Evolutionary conservation across 2,113 vertebrate species (phyloP).

Genomic region (Nothoprocta perdicaria): DNA sequence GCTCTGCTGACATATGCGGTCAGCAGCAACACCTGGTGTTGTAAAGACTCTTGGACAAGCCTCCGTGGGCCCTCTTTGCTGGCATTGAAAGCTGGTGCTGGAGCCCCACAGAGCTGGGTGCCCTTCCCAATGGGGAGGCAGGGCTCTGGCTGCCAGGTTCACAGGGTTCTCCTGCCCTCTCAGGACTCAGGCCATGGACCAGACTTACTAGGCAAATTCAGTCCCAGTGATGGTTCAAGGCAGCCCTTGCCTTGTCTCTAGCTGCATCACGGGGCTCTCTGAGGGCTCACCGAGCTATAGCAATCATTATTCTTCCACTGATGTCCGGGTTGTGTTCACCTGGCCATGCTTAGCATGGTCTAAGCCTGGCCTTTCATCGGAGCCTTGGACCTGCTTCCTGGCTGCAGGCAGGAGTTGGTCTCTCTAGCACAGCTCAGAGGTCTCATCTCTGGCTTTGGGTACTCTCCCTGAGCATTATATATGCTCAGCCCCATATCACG

Average conservation of each 20-base stretch:
- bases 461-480: too few species aligned
- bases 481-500: too few species aligned
- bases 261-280: rapidly evolving
- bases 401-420: background rate
- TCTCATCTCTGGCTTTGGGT: rapidly evolving
- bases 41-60: background rate
- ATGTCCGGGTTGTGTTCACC: background rate
- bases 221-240: background rate
- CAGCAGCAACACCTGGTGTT: background rate
- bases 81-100: background rate
- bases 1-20: rapidly evolving
- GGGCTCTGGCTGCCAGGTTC: rapidly evolving
- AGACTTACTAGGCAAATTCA: background rate
- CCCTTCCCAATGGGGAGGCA: rapidly evolving
- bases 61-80: background rate
- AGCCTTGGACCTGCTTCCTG: background rate
- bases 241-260: rapidly evolving
- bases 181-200: rapidly evolving
- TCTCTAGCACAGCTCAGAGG: background rate
- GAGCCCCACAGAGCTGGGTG: background rate
- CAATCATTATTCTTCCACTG: rapidly evolving
- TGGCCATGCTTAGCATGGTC: background rate
- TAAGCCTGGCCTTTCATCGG: background rate
- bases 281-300: rapidly evolving
- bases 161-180: rapidly evolving